Evolutionary conservation across 2,113 vertebrate species (phyloP).

Genomic region (Vidua macroura): DNA sequence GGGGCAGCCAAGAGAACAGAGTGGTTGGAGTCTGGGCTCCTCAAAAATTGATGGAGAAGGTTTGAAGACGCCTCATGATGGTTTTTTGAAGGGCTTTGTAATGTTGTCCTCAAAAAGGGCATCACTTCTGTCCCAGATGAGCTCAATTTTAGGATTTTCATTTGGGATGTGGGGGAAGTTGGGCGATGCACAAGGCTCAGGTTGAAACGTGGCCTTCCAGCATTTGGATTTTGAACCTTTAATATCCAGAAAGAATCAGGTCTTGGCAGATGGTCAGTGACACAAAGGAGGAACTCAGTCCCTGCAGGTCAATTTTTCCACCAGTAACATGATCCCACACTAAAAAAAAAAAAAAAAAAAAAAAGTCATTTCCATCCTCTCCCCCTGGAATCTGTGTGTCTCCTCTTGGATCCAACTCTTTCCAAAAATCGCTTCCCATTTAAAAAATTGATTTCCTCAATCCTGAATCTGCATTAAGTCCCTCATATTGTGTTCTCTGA

Average conservation of each 20-base stretch:
- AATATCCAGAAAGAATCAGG: neutral
- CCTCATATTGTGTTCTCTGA: neutral
- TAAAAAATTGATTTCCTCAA: neutral
- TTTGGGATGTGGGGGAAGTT: neutral
- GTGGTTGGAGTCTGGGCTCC: neutral
- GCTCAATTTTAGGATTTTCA: neutral
- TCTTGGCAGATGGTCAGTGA: constrained; percentile 38
- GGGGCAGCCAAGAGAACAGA: neutral
- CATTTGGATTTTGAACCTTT: neutral
- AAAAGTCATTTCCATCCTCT: neutral
- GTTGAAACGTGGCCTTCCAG: neutral
- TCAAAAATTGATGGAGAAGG: neutral
- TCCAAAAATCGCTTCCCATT: neutral
- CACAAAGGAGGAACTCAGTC: constrained; percentile 5
- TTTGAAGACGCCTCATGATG: neutral
- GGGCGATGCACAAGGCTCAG: neutral
- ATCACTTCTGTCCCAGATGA: neutral
- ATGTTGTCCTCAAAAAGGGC: neutral
- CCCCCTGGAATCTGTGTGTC: neutral
- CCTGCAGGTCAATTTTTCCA: constrained; percentile 48
- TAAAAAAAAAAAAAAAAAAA: neutral
- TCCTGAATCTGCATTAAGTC: neutral
- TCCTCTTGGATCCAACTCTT: neutral
- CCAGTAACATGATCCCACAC: neutral
- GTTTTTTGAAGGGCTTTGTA: neutral